A percentile compares a stretch with the other conserved stretches of the same genome.
phyloP scores from a whole-genome alignment of 2,888 invertebrate genomes.

The Diaphora mendica region DNA sequence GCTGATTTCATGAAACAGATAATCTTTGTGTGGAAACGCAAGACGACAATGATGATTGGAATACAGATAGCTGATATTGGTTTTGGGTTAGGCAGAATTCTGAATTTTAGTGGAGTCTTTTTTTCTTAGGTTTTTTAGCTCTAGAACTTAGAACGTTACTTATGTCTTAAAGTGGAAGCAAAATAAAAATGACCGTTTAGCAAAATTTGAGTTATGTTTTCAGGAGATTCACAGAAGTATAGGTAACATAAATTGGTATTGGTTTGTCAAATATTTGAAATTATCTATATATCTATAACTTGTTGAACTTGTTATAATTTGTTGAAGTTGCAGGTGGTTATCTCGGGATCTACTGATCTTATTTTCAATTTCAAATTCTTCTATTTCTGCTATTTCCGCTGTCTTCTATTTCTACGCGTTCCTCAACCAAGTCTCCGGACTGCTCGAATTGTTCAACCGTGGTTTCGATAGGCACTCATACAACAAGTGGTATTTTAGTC shows the following conservation, averaged over 20 bases:
- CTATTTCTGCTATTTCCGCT: no score
- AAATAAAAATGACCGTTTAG: neutral
- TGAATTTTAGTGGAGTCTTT: neutral
- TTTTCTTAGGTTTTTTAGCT: neutral
- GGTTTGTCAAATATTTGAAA: no score
- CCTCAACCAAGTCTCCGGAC: neutral
- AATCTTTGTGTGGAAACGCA: slow-evolving; percentile 67
- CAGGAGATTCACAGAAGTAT: no score
- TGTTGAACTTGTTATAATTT: no score
- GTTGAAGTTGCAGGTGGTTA: no score
- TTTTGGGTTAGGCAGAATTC: slow-evolving; percentile 22
- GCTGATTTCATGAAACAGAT: slow-evolving; percentile 75
- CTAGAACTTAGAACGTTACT: neutral
- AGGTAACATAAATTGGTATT: no score
- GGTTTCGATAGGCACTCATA: slow-evolving; percentile 24
- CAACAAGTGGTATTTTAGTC: neutral
- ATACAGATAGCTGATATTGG: slow-evolving; percentile 44
- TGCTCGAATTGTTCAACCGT: slow-evolving; percentile 11
- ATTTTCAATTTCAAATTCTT: no score
- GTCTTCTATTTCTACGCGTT: slow-evolving; percentile 12
- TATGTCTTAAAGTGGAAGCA: neutral
- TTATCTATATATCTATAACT: no score
- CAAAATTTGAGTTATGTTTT: neutral
- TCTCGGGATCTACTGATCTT: no score
- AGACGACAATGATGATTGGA: slow-evolving; percentile 53